phyloP scores from a whole-genome alignment of 1,140 invertebrate genomes.

The Dreissena rostriformis region DNA sequence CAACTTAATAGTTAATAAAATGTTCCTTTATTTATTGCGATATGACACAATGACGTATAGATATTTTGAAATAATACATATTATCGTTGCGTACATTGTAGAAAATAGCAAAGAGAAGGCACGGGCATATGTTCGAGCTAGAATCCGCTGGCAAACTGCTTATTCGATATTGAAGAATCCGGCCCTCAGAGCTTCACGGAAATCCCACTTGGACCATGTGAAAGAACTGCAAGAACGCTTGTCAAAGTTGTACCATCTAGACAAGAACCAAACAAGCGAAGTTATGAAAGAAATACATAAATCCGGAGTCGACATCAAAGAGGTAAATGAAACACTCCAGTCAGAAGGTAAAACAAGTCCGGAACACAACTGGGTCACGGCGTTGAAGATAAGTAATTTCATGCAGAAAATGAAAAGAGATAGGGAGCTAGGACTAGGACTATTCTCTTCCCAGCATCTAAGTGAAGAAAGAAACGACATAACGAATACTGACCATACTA shows the following conservation, averaged over 20 bases:
- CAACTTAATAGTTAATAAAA: no score
- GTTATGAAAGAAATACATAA: not conserved
- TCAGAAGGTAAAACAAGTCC: not conserved
- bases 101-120: no score
- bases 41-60: no score
- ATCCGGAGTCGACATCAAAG: not conserved
- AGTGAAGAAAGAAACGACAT: no score
- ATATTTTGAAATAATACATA: no score
- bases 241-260: not conserved
- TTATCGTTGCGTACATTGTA: no score
- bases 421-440: not conserved
- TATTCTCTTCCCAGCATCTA: no score
- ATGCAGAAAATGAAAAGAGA: conserved; percentile 1
- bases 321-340: not conserved
- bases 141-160: not conserved
- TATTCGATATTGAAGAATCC: not conserved
- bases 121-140: not conserved
- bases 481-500: no score
- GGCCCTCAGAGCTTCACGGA: not conserved
- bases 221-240: not conserved
- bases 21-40: no score
- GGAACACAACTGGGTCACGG: not conserved
- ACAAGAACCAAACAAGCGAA: not conserved
- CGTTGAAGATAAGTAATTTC: not conserved
- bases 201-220: not conserved